Base-by-base conservation (phyloP, 2,888 invertebrate species). In the Eurytoma californica region DNA sequence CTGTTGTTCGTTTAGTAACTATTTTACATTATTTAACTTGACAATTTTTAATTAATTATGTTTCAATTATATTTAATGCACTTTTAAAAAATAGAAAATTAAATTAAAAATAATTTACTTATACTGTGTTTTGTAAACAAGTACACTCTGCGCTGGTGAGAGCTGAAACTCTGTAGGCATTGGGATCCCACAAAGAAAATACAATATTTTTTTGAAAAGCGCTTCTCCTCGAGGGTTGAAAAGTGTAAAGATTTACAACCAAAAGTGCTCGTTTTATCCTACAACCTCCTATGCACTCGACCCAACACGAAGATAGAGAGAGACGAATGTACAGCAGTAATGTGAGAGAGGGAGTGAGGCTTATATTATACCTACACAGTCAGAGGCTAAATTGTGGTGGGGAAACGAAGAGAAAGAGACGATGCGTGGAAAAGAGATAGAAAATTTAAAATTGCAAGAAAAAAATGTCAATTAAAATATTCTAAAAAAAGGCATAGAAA, bases 271-370 rank as follows among this genome's bases (percentile, higher is more conserved):
- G 18, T 72, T 51, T 53, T 18, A 53, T 30, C 72, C 49, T 20
- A 30, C 49, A 60, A 24, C 13, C 73, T 66, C 49, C 53, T 28
- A 39, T 30, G 39, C n/a, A 58, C 67, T 20, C 74, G 74, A 74
- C 74, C 74, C 61, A 75, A 75, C 75, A 75, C 75, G 75, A 75
- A 13, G 75, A 68, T 61, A 60, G n/a, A 68, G 30, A 61, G 58
- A 74, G 67, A 74, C 20, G 49, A 47, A 18, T 9, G 39, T 47
- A 30, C 16, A 47, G 70, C 39, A 18, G 20, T 0, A 20, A 18
- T 9, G 49, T 14, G 24, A 24, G 18, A 57, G 53, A 57, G 72
- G 61, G 51, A 24, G 61, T 28, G 61, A 63, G 51, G 60, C 16
- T 47, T 47, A 18, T 47, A 61, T 49, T 47, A 61, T 49, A 70